These are phyloP conservation scores for Dreissena rostriformis DNA, from an alignment of 1,140 invertebrate genomes.

Conservation along the genomic window DNA sequence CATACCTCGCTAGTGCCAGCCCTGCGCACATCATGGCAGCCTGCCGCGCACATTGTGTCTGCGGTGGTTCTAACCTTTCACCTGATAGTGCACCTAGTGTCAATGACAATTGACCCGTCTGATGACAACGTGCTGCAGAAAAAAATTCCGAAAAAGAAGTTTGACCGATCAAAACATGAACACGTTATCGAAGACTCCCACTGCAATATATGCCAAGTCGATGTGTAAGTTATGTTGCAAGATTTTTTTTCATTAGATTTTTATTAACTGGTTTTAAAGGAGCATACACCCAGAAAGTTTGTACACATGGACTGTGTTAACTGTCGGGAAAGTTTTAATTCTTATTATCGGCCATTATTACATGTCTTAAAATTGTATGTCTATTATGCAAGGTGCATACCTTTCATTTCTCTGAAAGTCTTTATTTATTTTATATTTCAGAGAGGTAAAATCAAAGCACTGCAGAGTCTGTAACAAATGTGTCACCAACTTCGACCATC, in stretches of 20 bases:
- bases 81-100: constrained; percentile 88
- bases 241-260: no score
- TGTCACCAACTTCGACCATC: constrained; percentile 94
- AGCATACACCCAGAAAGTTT: no score
- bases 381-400: neutral
- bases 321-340: no score
- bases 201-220: constrained; percentile 96
- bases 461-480: constrained; percentile 99
- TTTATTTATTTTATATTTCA: constrained; percentile 67
- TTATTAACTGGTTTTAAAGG: no score
- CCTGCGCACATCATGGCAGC: constrained; percentile 83
- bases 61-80: constrained; percentile 86
- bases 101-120: constrained; percentile 92
- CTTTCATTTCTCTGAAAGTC: neutral
- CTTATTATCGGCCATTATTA: no score
- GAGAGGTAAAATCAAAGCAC: constrained; percentile 88
- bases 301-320: no score
- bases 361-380: no score
- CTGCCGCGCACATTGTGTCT: constrained; percentile 79
- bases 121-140: constrained; percentile 84
- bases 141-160: constrained; percentile 79
- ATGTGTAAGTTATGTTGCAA: constrained; percentile 81
- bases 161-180: constrained; percentile 92
- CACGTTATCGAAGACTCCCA: constrained; percentile 97
- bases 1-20: constrained; percentile 89